These are phyloP conservation scores for Dryococelus australis DNA, from an alignment of 2,888 invertebrate species.

Conservation along the genomic window DNA sequence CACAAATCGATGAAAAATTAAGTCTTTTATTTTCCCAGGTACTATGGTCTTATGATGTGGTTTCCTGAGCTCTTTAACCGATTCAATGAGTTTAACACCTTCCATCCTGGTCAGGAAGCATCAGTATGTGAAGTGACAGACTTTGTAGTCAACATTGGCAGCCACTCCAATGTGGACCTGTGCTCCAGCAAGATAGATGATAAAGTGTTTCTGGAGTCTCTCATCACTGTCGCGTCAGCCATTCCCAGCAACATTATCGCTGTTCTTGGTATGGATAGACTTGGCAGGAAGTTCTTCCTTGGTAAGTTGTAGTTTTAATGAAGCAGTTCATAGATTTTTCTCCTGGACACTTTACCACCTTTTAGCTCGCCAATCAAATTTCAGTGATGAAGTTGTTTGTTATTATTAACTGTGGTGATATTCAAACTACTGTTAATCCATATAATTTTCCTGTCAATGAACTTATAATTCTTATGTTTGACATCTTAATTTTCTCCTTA, in stretches of 20 bases:
- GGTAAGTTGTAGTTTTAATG: conserved; percentile 60
- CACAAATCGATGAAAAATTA: too few relatives aligned
- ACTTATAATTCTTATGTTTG: too few relatives aligned
- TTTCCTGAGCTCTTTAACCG: conserved; percentile 94
- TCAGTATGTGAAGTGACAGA: conserved; percentile 76
- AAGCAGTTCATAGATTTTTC: too few relatives aligned
- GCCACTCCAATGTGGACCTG: conserved; percentile 63
- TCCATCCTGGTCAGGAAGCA: conserved; percentile 64
- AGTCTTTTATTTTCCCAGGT: conserved; percentile 61
- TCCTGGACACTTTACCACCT: too few relatives aligned
- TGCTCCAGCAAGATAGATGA: conserved; percentile 79
- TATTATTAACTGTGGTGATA: too few relatives aligned
- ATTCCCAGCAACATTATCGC: conserved; percentile 86
- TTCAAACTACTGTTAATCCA: too few relatives aligned
- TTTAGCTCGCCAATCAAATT: too few relatives aligned
- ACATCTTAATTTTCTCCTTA: too few relatives aligned
- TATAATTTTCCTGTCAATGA: too few relatives aligned
- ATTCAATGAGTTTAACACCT: conserved; percentile 79
- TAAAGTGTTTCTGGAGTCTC: conserved; percentile 83
- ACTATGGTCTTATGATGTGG: conserved; percentile 97
- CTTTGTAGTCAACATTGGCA: conserved; percentile 74
- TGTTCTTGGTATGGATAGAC: conserved; percentile 82
- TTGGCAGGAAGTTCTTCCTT: conserved; percentile 85
- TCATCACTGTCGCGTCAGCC: conserved; percentile 86
- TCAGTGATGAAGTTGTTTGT: too few relatives aligned